phyloP scores from a whole-genome alignment of 2,113 vertebrate species.

The Coturnix japonica region DNA sequence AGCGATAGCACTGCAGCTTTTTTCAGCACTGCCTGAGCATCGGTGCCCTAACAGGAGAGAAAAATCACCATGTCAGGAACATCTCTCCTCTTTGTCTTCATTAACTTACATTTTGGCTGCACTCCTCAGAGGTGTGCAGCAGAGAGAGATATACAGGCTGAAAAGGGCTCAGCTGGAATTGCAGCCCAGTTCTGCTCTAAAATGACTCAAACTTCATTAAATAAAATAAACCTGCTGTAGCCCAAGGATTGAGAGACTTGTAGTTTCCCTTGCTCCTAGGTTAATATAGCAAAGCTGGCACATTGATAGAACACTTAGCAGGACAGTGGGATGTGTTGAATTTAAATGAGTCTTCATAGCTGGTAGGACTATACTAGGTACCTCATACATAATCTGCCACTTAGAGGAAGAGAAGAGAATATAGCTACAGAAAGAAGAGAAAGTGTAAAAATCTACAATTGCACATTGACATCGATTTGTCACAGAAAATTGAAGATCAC shows the following conservation, averaged over 20 bases:
- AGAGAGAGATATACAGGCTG: conserved; percentile 41
- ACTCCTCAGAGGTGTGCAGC: conserved; percentile 12
- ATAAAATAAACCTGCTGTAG: conserved; percentile 60
- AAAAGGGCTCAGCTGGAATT: conserved; percentile 61
- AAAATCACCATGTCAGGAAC: conserved; percentile 22
- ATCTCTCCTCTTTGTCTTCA: conserved; percentile 58
- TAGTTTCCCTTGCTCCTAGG: conserved; percentile 50
- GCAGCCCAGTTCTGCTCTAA: conserved; percentile 44
- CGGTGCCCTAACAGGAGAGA: background rate
- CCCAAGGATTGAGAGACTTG: conserved; percentile 44
- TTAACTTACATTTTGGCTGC: conserved; percentile 55
- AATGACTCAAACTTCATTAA: conserved; percentile 61
- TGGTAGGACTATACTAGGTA: background rate
- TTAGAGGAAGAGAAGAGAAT: background rate
- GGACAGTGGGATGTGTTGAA: conserved; percentile 57
- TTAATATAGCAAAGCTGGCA: conserved; percentile 48
- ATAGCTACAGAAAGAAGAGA: background rate
- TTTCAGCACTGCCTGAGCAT: background rate
- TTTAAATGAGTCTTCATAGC: conserved; percentile 45
- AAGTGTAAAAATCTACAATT: background rate
- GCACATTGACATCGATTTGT: background rate
- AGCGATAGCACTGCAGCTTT: background rate
- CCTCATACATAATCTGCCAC: background rate
- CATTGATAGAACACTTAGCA: conserved; percentile 60
- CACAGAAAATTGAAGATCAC: background rate